Conservation (phyloP, 2,113 vertebrate genomes). For the Gopherus flavomarginatus region DNA sequence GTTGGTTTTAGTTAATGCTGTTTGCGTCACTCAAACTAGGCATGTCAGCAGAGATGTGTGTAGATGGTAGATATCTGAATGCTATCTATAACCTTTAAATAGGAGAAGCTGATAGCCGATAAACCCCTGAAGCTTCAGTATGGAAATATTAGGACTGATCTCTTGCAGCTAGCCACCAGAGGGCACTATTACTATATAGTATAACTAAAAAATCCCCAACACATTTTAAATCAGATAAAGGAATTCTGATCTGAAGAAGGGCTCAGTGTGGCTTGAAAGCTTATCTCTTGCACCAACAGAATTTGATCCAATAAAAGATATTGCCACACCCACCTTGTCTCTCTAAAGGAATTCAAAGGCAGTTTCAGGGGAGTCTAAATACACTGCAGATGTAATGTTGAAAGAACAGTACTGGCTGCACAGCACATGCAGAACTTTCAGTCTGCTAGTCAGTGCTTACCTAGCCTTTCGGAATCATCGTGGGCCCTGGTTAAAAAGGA, state of each 20-base stretch:
- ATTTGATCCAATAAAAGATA: neutral
- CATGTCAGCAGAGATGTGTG: neutral
- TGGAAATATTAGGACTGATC: neutral
- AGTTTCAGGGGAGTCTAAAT: neutral
- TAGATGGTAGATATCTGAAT: neutral
- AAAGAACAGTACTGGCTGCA: neutral
- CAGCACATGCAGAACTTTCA: neutral
- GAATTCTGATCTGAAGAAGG: neutral
- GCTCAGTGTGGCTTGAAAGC: neutral
- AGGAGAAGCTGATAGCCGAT: neutral
- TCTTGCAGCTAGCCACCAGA: constrained; percentile 9
- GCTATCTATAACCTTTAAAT: neutral
- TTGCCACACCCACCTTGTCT: neutral
- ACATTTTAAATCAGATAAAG: neutral
- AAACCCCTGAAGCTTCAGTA: neutral
- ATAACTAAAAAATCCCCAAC: neutral
- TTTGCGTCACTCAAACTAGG: neutral
- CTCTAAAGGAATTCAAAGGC: neutral
- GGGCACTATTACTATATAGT: constrained; percentile 25
- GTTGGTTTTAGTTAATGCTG: rapidly evolving
- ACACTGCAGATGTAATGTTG: neutral
- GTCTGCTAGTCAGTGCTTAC: neutral
- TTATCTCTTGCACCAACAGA: neutral
- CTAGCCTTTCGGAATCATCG: rapidly evolving
- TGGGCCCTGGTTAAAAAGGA: rapidly evolving